Evolutionary conservation across 2,797 vertebrate species (phyloP).

Genomic region (Tragopan temminckii): DNA sequence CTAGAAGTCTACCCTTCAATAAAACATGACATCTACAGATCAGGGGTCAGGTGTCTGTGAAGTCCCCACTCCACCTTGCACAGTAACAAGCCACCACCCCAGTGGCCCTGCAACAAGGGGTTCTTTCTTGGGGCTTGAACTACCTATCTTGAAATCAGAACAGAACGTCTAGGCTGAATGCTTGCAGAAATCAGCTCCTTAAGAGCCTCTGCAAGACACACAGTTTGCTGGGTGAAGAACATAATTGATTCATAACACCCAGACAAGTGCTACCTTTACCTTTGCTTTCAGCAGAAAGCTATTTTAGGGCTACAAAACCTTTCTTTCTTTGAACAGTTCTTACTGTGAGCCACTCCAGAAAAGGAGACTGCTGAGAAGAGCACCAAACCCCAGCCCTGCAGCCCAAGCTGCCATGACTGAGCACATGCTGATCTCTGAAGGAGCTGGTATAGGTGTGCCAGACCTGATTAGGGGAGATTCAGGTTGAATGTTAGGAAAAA

Average conservation of each 20-base stretch:
- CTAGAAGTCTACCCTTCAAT: not conserved
- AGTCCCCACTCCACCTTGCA: accelerated
- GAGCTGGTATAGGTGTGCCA: accelerated
- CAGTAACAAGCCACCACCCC: not conserved
- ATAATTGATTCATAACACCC: not conserved
- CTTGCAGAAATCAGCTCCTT: not conserved
- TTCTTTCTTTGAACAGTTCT: not conserved
- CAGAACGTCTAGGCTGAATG: not conserved
- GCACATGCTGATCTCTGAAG: accelerated
- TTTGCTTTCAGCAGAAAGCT: not conserved
- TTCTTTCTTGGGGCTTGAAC: not conserved
- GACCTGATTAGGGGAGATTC: no score
- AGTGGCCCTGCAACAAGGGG: accelerated
- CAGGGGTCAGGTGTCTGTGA: not conserved
- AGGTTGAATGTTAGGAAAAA: no score
- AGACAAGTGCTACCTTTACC: not conserved
- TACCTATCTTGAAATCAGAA: not conserved
- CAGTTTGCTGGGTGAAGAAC: not conserved
- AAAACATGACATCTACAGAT: not conserved
- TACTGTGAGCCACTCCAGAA: not conserved
- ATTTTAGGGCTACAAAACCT: not conserved
- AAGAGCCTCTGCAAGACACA: not conserved
- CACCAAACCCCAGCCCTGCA: not conserved
- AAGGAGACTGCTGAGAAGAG: not conserved
- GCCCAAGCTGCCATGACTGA: not conserved